Conservation (phyloP, 2,888 invertebrate genomes). For the Melieria picta region DNA sequence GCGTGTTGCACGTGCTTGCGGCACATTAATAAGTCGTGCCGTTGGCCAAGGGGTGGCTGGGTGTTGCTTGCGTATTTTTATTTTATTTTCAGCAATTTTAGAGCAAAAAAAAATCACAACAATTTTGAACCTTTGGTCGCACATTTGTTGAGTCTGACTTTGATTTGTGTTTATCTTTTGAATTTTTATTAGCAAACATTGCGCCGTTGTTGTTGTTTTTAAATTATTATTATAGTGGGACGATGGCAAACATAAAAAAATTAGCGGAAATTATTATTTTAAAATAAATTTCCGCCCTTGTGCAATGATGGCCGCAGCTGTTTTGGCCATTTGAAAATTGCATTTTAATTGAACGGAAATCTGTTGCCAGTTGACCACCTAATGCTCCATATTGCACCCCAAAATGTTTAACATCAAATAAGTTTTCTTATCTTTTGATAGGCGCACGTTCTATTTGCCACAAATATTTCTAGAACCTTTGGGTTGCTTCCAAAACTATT, state of each 20-base stretch:
- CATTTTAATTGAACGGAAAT: too few relatives aligned
- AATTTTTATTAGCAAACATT: slow-evolving; percentile 35
- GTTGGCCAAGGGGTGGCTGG: neutral
- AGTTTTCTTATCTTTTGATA: too few relatives aligned
- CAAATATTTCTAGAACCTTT: too few relatives aligned
- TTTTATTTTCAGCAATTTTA: neutral
- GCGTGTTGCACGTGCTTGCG: slow-evolving; percentile 15
- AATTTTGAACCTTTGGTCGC: neutral
- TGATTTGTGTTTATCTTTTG: slow-evolving; percentile 35
- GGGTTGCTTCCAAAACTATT: too few relatives aligned
- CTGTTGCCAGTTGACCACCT: too few relatives aligned
- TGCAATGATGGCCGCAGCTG: too few relatives aligned
- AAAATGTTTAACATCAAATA: too few relatives aligned
- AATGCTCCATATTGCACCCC: too few relatives aligned
- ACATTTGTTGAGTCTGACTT: neutral
- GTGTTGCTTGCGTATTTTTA: neutral
- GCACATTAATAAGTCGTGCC: slow-evolving; percentile 23
- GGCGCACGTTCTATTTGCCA: too few relatives aligned
- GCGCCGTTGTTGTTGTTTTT: slow-evolving; percentile 1
- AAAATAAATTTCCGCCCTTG: slow-evolving; percentile 22
- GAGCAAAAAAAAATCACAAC: neutral
- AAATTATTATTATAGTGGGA: slow-evolving; percentile 10
- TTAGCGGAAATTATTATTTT: slow-evolving; percentile 30
- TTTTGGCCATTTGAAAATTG: too few relatives aligned
- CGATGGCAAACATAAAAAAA: slow-evolving; percentile 18